Conservation (phyloP, 2,113 vertebrate species). For the Leucopsar rothschildi region DNA sequence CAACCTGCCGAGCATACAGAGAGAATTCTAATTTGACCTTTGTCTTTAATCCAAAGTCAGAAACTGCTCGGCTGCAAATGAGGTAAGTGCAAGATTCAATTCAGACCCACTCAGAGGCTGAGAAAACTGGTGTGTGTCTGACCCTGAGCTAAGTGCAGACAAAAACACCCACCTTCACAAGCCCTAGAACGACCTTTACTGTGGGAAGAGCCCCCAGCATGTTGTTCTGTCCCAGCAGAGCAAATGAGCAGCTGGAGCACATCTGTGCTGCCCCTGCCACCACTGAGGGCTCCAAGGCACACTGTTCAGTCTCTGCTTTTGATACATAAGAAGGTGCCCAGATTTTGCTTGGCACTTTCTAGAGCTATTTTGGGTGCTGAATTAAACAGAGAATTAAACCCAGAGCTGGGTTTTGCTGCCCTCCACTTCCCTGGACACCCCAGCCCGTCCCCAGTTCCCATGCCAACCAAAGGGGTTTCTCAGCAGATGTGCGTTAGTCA, state of each 20-base stretch:
- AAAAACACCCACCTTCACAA: neutral
- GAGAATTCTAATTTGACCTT: constrained; percentile 34
- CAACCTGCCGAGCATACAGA: neutral
- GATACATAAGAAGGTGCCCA: neutral
- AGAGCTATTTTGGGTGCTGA: neutral
- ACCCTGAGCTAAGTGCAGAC: neutral
- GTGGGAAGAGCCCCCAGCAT: neutral
- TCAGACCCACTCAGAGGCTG: neutral
- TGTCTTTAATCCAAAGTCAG: constrained; percentile 33
- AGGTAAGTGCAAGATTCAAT: neutral
- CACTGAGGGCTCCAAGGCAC: neutral
- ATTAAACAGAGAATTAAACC: neutral
- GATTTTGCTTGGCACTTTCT: neutral
- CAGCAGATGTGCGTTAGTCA: neutral
- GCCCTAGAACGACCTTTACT: neutral
- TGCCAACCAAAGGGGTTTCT: neutral
- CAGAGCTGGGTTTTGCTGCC: neutral
- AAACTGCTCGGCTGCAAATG: neutral
- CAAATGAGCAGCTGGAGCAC: neutral
- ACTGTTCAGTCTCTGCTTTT: neutral
- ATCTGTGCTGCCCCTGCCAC: neutral
- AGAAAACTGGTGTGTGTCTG: neutral
- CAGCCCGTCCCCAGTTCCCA: neutral
- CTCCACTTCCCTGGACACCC: neutral
- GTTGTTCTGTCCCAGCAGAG: neutral